Conservation (phyloP, 1,140 invertebrate species). For the Coenobita brevimanus region DNA sequence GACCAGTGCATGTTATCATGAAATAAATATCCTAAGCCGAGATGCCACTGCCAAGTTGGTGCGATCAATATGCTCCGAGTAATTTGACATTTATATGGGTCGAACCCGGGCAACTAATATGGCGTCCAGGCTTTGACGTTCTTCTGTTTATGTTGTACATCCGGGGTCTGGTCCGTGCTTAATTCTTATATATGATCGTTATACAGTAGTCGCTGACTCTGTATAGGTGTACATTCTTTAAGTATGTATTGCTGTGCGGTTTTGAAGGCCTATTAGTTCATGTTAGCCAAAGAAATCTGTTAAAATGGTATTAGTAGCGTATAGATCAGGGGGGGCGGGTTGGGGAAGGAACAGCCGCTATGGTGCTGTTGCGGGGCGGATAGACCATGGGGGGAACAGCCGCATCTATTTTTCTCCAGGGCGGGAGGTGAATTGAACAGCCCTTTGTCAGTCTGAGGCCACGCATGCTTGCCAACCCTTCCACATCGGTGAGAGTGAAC, state of each 20-base stretch:
- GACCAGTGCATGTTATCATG: conserved; percentile 30
- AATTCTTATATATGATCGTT: neutral
- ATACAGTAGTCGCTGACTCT: neutral
- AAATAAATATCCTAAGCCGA: conserved; percentile 6
- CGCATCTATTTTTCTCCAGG: conserved; percentile 62
- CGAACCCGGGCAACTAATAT: conserved; percentile 71
- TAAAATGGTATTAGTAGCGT: neutral
- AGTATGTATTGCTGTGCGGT: neutral
- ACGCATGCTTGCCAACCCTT: conserved; percentile 46
- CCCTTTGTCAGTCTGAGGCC: conserved; percentile 61
- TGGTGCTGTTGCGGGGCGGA: neutral
- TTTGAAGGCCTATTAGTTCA: neutral
- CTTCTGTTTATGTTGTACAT: conserved; percentile 68
- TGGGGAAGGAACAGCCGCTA: conserved; percentile 53
- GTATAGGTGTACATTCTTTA: neutral
- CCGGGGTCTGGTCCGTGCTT: conserved; percentile 13
- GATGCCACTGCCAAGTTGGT: neutral
- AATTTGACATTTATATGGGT: conserved; percentile 59
- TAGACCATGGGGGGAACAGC: conserved; percentile 19
- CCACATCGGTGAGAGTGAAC: neutral
- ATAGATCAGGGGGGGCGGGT: neutral
- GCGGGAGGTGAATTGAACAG: conserved; percentile 56
- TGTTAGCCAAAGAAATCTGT: neutral
- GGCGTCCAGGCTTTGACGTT: conserved; percentile 71
- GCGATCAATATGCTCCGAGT: conserved; percentile 15